Percentiles rank a stretch among this genome's conserved stretches.
phyloP scores from a whole-genome alignment of 1,140 invertebrate species.

The Drosophila dunni region DNA sequence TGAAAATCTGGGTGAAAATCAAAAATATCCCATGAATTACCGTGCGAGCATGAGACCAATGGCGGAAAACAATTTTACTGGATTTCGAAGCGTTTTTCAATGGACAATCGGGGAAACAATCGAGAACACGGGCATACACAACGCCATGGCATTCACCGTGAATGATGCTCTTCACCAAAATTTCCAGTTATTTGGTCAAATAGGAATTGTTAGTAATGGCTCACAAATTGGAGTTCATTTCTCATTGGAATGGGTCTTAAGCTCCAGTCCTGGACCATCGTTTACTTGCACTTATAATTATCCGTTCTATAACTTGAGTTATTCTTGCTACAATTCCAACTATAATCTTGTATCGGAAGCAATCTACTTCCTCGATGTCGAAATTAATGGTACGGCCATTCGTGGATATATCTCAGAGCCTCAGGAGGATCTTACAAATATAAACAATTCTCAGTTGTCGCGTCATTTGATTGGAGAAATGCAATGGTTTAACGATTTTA shows the following conservation, averaged over 20 bases:
- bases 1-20: neutral
- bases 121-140: neutral
- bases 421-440: conserved; percentile 28
- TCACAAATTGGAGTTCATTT: conserved; percentile 5
- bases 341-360: conserved; percentile 43
- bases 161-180: neutral
- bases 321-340: conserved; percentile 40
- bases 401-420: conserved; percentile 43
- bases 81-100: conserved; percentile 10
- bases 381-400: conserved; percentile 32
- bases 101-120: neutral
- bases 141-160: neutral
- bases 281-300: neutral
- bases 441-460: conserved; percentile 2
- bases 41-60: neutral
- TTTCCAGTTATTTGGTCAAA: neutral
- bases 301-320: neutral
- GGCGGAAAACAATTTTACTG: neutral
- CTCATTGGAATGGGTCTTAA: neutral
- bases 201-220: conserved; percentile 5
- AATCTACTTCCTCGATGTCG: conserved; percentile 48
- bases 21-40: neutral
- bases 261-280: neutral
- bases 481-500: conserved; percentile 8
- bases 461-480: conserved; percentile 40